Conservation (phyloP, 2,888 invertebrate species). For the Drosophila acutilabella region DNA sequence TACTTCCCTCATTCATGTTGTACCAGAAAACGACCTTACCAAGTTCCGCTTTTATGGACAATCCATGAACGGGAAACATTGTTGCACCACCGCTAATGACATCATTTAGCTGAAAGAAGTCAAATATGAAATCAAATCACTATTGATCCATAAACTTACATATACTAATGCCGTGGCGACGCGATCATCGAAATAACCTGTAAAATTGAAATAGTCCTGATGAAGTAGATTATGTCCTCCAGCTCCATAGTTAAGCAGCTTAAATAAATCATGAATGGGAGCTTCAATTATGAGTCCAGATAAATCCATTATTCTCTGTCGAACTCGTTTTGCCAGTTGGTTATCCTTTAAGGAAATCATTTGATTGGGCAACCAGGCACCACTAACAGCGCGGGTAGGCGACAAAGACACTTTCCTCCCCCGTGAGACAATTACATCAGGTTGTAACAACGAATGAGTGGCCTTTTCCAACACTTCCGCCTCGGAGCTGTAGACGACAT, state of each 20-base stretch:
- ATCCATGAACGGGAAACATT: background rate
- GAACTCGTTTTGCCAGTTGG: slow-evolving; percentile 3
- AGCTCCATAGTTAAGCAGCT: slow-evolving; percentile 46
- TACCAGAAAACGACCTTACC: slow-evolving; percentile 36
- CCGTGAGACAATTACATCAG: accelerated
- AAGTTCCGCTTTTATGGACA: slow-evolving; percentile 26
- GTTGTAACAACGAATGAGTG: accelerated
- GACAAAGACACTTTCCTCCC: accelerated
- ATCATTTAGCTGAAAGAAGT: slow-evolving; percentile 31
- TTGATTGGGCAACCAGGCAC: background rate
- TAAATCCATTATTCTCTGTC: slow-evolving; percentile 21
- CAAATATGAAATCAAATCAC: background rate
- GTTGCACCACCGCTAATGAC: slow-evolving; percentile 31
- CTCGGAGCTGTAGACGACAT: slow-evolving; percentile 37
- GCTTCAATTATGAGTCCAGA: slow-evolving; percentile 18
- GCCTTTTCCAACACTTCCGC: background rate
- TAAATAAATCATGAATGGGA: accelerated
- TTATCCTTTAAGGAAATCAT: background rate
- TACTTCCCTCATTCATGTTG: slow-evolving; percentile 4
- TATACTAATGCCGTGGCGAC: slow-evolving; percentile 52
- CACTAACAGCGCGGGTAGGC: slow-evolving; percentile 11
- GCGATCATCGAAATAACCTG: slow-evolving; percentile 31
- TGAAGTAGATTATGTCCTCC: slow-evolving; percentile 47
- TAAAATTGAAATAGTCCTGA: slow-evolving; percentile 28
- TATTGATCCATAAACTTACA: slow-evolving; percentile 30